phyloP scores from a whole-genome alignment of 2,888 invertebrate genomes.

The Nasonovia ribisnigri region DNA sequence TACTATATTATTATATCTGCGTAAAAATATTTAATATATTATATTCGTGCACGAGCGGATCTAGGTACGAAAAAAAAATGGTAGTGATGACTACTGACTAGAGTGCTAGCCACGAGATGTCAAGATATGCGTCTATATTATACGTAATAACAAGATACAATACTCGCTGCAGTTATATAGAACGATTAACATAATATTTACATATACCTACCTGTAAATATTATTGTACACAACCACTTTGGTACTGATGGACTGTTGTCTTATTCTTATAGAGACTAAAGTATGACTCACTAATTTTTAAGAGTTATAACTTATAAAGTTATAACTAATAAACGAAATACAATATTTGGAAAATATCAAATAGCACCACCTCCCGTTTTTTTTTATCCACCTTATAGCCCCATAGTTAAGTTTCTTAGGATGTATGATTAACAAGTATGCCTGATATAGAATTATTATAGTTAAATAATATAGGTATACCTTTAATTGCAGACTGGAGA shows the following conservation, averaged over 20 bases:
- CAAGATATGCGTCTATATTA: too few species aligned
- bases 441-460: neutral
- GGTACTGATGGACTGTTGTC: neutral
- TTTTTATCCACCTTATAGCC: neutral
- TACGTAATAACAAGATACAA: neutral
- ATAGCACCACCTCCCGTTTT: neutral
- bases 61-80: neutral
- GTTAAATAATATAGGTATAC: slow-evolving; percentile 69
- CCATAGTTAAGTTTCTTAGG: neutral
- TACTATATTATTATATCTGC: too few species aligned
- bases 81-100: too few species aligned
- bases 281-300: neutral
- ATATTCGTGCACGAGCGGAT: neutral
- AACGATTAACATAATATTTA: neutral
- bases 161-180: neutral
- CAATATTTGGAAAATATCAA: neutral
- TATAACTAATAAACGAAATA: neutral
- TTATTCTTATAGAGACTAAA: neutral
- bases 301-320: neutral
- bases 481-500: slow-evolving; percentile 87
- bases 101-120: neutral
- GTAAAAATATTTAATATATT: too few species aligned
- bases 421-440: neutral
- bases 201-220: neutral
- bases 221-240: neutral